Evolutionary conservation across 1,140 invertebrate species (phyloP).

Genomic region (Meteorus sp.): DNA sequence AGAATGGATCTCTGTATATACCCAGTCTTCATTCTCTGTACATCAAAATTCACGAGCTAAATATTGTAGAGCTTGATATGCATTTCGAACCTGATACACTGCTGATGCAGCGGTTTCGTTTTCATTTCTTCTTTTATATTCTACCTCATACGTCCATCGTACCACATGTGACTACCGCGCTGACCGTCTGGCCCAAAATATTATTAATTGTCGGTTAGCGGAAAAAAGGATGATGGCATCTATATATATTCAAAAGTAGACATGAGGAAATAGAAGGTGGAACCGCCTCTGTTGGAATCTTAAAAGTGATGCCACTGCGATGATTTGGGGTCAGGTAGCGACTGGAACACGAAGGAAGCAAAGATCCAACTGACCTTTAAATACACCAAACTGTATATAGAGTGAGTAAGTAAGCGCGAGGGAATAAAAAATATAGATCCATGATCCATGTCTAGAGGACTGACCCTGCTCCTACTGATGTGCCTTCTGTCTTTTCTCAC

Average conservation of each 20-base stretch:
- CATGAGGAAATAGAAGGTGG: slow-evolving; percentile 1
- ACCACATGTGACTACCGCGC: slow-evolving; percentile 25
- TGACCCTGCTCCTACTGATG: slow-evolving; percentile 6
- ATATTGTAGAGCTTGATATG: too few species aligned
- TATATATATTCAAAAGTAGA: slow-evolving; percentile 33
- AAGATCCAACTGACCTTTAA: slow-evolving; percentile 7
- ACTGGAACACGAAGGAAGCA: neutral
- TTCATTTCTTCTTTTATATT: slow-evolving; percentile 1
- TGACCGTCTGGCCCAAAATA: slow-evolving; percentile 20
- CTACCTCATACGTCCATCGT: neutral
- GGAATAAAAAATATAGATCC: slow-evolving; percentile 28
- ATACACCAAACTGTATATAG: too few species aligned
- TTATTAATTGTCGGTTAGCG: slow-evolving; percentile 9
- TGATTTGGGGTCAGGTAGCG: neutral
- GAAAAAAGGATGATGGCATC: neutral
- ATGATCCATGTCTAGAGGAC: slow-evolving; percentile 31
- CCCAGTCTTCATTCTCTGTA: slow-evolving; percentile 28
- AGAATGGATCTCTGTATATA: slow-evolving; percentile 23
- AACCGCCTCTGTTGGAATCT: slow-evolving; percentile 15
- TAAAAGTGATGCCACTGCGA: slow-evolving; percentile 9
- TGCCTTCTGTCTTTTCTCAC: slow-evolving; percentile 39
- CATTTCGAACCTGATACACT: too few species aligned
- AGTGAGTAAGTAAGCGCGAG: too few species aligned
- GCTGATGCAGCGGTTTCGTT: slow-evolving; percentile 33
- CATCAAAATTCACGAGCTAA: slow-evolving; percentile 43